Evolutionary conservation across 2,797 vertebrate genomes (phyloP), one percentile per base, ranked within the genome.

Genomic region (Melopsittacus undulatus): DNA sequence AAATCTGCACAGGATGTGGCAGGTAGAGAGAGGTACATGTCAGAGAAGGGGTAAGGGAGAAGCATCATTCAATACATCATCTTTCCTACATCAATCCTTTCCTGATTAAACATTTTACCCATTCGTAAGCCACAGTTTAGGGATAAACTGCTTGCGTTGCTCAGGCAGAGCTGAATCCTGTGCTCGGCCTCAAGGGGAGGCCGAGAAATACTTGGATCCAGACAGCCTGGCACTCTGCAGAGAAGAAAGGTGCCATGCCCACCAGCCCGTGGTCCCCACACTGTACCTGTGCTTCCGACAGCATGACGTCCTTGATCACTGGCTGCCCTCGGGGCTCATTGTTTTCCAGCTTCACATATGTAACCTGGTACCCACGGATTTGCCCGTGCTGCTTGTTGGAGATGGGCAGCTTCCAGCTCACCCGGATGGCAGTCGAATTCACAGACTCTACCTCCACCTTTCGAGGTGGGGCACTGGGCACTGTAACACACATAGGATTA

Each of bases 311-410:
- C 96, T 98, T 94, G 97, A 99, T 98, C 95, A 98, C 89, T 2
- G 99, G 99, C 82, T 98, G 98, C 23, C 99, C 99, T 5, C 98
- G 98, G 7, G 98, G 99, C 94, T 99, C 98, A 11, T 98, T 98
- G 4, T 98, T 98, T 95, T 99, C 98, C 67, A 99, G 97, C 67
- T 98, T 98, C 68, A 99, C 99, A 3, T 99, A 99, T 6, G 99
- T 98, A 94, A 99, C 98, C 97, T 99, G 99, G 98, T 99, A 99
- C 36, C 99, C 99, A 0, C 98, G 98, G 96, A 99, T 99, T 97
- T 99, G 99, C 49, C 99, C 99, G 0, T 99, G 99, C 90, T 99
- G 99, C 95, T 99, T 99, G 92, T 98, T 98, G 80, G 98, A 97
- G 81, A 99, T 98, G 2, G 99, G 99, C 42, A 99, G 97, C 94